A percentile compares a stretch with the other conserved stretches of the same genome.
Conservation (phyloP, 30 jellyfish, hydroid and myxozoan genomes). For the Aurelia sp. region DNA sequence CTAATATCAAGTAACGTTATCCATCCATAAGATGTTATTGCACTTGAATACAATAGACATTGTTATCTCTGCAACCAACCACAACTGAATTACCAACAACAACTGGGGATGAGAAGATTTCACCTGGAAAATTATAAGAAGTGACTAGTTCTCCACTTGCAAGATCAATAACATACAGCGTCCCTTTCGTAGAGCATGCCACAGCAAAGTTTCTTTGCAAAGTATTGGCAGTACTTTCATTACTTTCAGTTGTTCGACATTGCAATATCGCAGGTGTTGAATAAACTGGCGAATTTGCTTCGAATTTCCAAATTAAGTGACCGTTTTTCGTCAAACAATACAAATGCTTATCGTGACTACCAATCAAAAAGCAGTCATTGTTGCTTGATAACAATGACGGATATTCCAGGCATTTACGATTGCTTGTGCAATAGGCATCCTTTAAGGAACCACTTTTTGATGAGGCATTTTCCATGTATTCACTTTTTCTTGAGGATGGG, state of each 20-base stretch:
- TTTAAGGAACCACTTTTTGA: no score
- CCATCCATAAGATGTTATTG: not conserved
- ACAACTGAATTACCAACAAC: conserved; percentile 33
- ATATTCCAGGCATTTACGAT: no score
- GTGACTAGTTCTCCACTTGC: conserved; percentile 2
- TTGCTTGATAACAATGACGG: not conserved
- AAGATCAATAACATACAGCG: conserved; percentile 15
- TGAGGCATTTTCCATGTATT: no score
- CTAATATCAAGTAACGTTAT: no score
- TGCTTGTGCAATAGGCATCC: no score
- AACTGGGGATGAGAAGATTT: conserved; percentile 87
- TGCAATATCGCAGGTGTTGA: conserved; percentile 35
- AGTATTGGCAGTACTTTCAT: not conserved
- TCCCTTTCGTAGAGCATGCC: conserved; percentile 54
- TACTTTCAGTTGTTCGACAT: not conserved
- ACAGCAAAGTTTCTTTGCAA: conserved; percentile 4
- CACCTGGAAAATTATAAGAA: conserved; percentile 23
- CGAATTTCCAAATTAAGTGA: conserved; percentile 64
- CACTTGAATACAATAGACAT: conserved; percentile 59
- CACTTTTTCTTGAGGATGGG: not conserved
- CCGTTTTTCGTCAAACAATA: conserved; percentile 70
- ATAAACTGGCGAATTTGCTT: conserved; percentile 51
- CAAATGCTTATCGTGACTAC: conserved; percentile 67
- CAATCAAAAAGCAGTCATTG: conserved; percentile 34
- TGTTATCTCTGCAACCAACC: conserved; percentile 90